Evolutionary conservation across 2,113 vertebrate genomes (phyloP), one percentile per base, ranked within the genome.

Genomic region (Athene noctua): DNA sequence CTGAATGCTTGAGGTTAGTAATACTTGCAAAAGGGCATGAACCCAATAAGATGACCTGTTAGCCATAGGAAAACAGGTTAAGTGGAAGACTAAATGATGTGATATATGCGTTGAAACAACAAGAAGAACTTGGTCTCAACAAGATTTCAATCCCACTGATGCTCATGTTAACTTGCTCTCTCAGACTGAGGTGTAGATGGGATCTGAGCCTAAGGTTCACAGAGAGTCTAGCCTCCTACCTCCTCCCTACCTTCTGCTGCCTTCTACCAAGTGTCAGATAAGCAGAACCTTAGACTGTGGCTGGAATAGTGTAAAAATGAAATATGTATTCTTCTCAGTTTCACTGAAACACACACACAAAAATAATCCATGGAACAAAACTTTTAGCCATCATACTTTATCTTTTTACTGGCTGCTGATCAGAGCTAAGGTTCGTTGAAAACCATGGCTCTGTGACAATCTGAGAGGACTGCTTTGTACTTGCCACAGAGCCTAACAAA

Each of bases 11-110:
- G 71, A 88, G 79, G 73, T 85, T 82, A 89, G 89, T 40, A 70
- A 32, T 21, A 62, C 54, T 90, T 90, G 20, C 32, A 77, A 88
- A 96, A 68, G 55, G 66, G 21, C 32, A 4, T 12, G 77, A 95
- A 92, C 77, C 47, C 83, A 92, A 67, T 75, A 92, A 95, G 16
- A 22, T 91, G 89, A 92, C 73, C 89, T 81, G 52, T 49, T 87
- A 92, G 77, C 38, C 47, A 36, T 30, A 38, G n/a, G 61, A 92
- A 73, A 25, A 79, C 30, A 49, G 86, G 86, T 92, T 92, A 96
- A 96, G 77, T 66, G 46, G 62, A 74, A 95, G 67, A 73, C 63
- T 88, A 87, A 94, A 92, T 88, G 93, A 92, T 7, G 26, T 51
- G 46, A 90, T 2, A 4, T 65, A 55, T 18, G 40, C 90, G 36